Conservation (phyloP, 2,888 invertebrate species). For the Nymphalis c-album region DNA sequence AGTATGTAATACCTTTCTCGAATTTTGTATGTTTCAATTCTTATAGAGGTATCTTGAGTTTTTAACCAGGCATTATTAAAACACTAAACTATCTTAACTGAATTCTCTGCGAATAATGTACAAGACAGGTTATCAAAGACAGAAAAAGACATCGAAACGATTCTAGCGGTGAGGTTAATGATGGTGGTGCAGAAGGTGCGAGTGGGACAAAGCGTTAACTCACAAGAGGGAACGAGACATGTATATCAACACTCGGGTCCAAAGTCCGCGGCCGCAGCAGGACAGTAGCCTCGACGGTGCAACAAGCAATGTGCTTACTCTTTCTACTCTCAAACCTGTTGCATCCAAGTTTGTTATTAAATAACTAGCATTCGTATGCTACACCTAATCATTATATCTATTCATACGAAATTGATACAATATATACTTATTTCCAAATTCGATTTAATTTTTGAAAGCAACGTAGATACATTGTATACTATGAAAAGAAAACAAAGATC, state of each 20-base stretch:
- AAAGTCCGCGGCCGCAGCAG: constrained; percentile 68
- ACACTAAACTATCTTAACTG: not conserved
- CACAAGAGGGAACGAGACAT: constrained; percentile 61
- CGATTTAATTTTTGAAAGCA: not conserved
- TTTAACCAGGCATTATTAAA: not conserved
- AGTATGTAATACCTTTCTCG: no score
- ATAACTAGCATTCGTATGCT: not conserved
- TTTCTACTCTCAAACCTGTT: constrained; percentile 32
- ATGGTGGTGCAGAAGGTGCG: constrained; percentile 55
- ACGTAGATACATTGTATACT: not conserved
- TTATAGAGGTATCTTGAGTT: not conserved
- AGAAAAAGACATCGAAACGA: constrained; percentile 62
- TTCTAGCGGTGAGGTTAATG: constrained; percentile 59
- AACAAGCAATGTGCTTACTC: constrained; percentile 36
- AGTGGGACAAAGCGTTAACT: constrained; percentile 44
- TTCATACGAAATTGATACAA: not conserved
- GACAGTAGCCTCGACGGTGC: constrained; percentile 63
- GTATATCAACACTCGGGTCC: constrained; percentile 68
- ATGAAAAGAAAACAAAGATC: constrained; percentile 29
- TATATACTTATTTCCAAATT: not conserved
- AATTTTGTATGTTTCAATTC: no score
- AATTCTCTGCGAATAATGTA: constrained; percentile 17
- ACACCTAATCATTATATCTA: not conserved
- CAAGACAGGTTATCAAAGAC: constrained; percentile 42
- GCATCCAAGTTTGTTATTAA: constrained; percentile 15